Base-by-base conservation (phyloP, 2,888 invertebrate species). In the Masnerella sp. region DNA sequence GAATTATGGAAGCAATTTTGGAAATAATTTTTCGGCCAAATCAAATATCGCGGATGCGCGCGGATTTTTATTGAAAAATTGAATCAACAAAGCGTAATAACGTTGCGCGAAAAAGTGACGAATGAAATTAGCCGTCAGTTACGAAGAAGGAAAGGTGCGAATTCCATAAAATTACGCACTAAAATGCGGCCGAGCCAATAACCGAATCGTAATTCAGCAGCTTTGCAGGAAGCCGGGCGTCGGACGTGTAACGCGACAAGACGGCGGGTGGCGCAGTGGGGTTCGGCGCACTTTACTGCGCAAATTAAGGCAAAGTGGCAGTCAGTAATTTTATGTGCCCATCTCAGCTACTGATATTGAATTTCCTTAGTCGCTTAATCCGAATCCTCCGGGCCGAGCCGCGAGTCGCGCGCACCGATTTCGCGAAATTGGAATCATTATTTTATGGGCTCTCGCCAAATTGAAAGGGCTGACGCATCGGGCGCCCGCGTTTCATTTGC, bases 291-390 rank as follows among this genome's bases (percentile, higher is more conserved):
- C 83, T 87, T 86, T 85, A 86, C 83, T 83, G 83, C 84, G 84
- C 84, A 85, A 87, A 86, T 87, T 86, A 87, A 86, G 84, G 83
- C 83, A 83, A 85, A 86, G 86, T 86, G 84, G 85, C 84, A 85
- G 85, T 86, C 85, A 81, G 85, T 87, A 85, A 86, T 87, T 87
- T 87, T 87, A 87, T 84, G 85, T 84, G 84, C 84, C 84, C 84
- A 86, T 87, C 85, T 84, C 84, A 85, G 85, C 86, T 83, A 84
- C 86, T 85, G 86, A 87, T 87, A 87, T 87, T 87, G 85, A 86
- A 87, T 87, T 87, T 86, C 85, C 83, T 84, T 83, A 84, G 85
- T 85, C 84, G 84, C 85, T 85, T 84, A 84, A 86, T 87, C 85
- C 83, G 75, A 84, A 85, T 85, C 81, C 80, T 81, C 77, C 80